Evolutionary conservation across 2,113 vertebrate genomes (phyloP).

Genomic region (Dicrurus megarhynchus): DNA sequence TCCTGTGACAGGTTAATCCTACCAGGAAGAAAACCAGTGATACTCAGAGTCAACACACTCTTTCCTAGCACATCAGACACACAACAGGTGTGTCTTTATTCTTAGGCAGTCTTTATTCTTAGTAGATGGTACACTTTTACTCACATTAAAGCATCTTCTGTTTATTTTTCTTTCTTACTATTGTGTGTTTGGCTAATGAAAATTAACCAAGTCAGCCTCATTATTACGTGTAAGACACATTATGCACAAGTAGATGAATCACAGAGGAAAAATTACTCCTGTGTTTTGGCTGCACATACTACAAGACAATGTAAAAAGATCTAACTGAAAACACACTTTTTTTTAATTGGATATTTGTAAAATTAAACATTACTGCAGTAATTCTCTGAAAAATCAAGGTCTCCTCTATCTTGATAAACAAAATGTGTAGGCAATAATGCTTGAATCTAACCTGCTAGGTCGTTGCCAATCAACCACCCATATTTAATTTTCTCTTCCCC

Average conservation of each 20-base stretch:
- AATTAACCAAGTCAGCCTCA: background rate
- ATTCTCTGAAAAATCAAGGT: background rate
- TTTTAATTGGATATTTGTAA: background rate
- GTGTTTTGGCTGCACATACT: background rate
- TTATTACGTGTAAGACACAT: background rate
- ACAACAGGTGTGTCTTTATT: background rate
- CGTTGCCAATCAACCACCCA: background rate
- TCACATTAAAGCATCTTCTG: background rate
- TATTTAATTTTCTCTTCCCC: background rate
- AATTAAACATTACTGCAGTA: background rate
- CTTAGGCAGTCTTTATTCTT: background rate
- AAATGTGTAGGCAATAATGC: background rate
- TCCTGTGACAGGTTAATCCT: background rate
- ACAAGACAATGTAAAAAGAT: background rate
- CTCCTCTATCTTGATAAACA: background rate
- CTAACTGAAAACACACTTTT: background rate
- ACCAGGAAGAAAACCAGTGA: background rate
- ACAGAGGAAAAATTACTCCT: background rate
- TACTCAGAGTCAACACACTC: background rate
- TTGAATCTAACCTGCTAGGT: background rate
- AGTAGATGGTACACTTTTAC: background rate
- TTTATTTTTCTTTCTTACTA: slow-evolving; percentile 3
- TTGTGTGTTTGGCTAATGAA: background rate
- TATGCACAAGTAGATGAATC: background rate
- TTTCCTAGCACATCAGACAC: background rate